A percentile compares a stretch with the other conserved stretches of the same genome.
These are phyloP conservation scores for Strix uralensis DNA, from an alignment of 2,113 vertebrate genomes.

Conservation along the genomic window DNA sequence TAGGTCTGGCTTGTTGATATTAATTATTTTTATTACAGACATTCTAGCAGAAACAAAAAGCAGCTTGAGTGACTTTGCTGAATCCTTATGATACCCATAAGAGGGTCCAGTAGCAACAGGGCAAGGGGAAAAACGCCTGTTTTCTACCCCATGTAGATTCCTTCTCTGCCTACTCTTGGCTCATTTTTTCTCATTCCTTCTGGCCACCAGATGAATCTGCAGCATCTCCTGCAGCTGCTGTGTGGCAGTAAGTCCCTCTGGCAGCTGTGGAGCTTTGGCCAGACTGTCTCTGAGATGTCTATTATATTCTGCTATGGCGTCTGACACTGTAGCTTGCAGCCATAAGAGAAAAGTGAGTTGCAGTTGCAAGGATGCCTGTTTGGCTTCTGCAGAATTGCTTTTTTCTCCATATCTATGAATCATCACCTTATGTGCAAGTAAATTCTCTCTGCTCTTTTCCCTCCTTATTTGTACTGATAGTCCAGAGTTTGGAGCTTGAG, in stretches of 20 bases:
- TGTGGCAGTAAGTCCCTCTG: background rate
- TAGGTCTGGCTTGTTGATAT: background rate
- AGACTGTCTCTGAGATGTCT: background rate
- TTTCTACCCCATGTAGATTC: background rate
- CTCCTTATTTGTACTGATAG: background rate
- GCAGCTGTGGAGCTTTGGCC: constrained; percentile 27
- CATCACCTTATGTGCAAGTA: background rate
- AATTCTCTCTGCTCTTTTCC: background rate
- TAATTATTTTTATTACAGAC: background rate
- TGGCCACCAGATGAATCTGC: background rate
- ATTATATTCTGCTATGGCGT: background rate
- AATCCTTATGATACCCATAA: background rate
- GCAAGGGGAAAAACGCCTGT: background rate
- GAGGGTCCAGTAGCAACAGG: background rate
- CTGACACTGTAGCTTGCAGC: background rate
- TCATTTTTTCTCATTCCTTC: background rate
- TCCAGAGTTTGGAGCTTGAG: background rate
- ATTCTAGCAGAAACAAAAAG: background rate
- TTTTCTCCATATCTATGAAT: background rate
- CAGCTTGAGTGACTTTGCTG: background rate
- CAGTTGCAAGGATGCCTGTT: background rate
- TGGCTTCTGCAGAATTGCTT: background rate
- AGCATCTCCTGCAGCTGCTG: constrained; percentile 13
- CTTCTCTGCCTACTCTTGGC: background rate
- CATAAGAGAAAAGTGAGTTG: background rate